Percentiles rank a stretch among this genome's conserved stretches.
These are phyloP conservation scores for Lasioglossum leucozonium DNA, from an alignment of 2,888 invertebrate genomes.

Conservation along the genomic window DNA sequence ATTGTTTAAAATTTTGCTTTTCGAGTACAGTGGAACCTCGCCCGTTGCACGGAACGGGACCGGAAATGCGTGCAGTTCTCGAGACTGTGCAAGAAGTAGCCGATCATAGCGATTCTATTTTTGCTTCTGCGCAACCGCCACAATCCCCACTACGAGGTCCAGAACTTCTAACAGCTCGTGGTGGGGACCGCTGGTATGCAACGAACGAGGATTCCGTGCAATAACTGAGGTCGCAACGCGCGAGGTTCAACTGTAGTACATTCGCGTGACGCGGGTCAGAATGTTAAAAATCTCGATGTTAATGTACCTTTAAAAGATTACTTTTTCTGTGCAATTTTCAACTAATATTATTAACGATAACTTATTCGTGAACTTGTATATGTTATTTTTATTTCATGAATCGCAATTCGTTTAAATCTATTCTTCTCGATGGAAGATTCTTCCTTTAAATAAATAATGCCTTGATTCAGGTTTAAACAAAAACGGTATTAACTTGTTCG, in stretches of 20 bases:
- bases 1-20: background rate
- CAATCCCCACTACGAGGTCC: background rate
- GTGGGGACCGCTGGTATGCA: background rate
- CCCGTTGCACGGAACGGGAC: background rate
- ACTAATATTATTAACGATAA: background rate
- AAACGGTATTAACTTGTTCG: background rate
- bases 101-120: background rate
- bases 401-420: background rate
- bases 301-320: background rate
- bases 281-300: background rate
- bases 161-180: background rate
- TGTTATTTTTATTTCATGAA: background rate
- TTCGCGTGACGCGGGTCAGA: background rate
- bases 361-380: background rate
- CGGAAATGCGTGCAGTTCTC: background rate
- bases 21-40: background rate
- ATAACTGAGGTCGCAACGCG: background rate
- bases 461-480: background rate
- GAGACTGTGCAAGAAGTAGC: background rate
- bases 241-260: background rate
- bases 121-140: background rate
- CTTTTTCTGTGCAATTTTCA: background rate
- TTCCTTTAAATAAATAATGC: background rate
- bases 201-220: background rate
- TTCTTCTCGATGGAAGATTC: background rate